Base-by-base conservation (phyloP, 2,113 vertebrate genomes). In the Phodopus roborovskii region DNA sequence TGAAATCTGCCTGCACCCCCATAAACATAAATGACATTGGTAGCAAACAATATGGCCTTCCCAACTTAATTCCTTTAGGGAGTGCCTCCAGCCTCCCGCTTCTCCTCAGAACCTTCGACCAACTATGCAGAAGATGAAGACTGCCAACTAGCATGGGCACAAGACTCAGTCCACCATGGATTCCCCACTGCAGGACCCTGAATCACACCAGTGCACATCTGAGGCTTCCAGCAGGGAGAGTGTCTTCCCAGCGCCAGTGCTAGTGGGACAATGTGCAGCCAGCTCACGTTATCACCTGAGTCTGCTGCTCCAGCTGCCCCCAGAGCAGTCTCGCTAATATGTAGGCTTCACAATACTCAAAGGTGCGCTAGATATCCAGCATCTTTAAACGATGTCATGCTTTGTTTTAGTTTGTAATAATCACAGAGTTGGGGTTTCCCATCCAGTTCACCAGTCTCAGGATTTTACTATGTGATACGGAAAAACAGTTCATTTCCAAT, bases 221-320 rank as follows among this genome's bases (percentile, higher is more conserved):
- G 62, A 66, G 12, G 8, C 58, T 39, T 56, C 20, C 13, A 56
- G 60, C 5, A 10, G 45, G 62, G 53, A 20, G 4, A 22, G 6
- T 56, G 71, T 33, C 1, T 60, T 48, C 19, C 0, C 0, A 33
- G 60, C 60, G 20, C 53, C 42, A 2, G 4, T 39, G 3, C 3
- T 6, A 0, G 15, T 24, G 3, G 26, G 5, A 8, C 0, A 20
- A n/a, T 11, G 0, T n/a, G 36, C 4, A 15, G 16, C 8, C 3
- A 17, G 33, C 42, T n/a, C 24, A 30, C 26, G 11, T 36, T 33
- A 4, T 13, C 5, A 28, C 5, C 8, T 22, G 66, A 68, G 13
- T 56, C 71, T 50, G 33, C 8, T 45, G n/a, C 7, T 56, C 45
- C 3, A 48, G 39, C 28, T 88, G 17, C 39, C 36, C 33, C 56